These are phyloP conservation scores for Pyrgilauda ruficollis DNA, from an alignment of 2,113 vertebrate genomes.

Conservation along the genomic window DNA sequence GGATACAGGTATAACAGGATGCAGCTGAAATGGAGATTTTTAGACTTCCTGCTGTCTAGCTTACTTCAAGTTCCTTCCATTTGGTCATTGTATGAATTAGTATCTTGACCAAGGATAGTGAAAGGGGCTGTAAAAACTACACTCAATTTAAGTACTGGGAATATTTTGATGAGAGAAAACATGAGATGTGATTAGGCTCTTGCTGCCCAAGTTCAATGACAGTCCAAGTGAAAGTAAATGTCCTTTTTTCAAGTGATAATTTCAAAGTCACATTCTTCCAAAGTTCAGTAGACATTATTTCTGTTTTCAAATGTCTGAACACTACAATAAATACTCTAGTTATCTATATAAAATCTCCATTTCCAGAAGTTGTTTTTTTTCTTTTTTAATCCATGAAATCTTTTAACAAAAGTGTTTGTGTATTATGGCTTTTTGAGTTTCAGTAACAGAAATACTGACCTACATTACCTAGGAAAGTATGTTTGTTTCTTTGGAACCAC, in stretches of 20 bases:
- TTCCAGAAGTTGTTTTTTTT: background rate
- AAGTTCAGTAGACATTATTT: background rate
- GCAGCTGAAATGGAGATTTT: background rate
- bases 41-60: background rate
- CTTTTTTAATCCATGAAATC: background rate
- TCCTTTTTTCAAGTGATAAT: background rate
- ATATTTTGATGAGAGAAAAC: background rate
- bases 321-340: background rate
- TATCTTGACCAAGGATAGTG: background rate
- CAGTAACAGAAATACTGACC: background rate
- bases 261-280: background rate
- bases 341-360: background rate
- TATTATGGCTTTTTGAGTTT: background rate
- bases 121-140: background rate
- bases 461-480: rapidly evolving
- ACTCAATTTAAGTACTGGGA: background rate
- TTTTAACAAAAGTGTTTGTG: background rate
- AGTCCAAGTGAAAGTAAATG: background rate
- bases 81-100: background rate
- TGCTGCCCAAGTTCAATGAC: background rate
- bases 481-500: background rate
- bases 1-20: background rate
- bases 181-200: rapidly evolving
- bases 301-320: background rate
- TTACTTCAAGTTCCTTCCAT: background rate